Conservation (phyloP, 2,113 vertebrate species). For the Anhinga anhinga region DNA sequence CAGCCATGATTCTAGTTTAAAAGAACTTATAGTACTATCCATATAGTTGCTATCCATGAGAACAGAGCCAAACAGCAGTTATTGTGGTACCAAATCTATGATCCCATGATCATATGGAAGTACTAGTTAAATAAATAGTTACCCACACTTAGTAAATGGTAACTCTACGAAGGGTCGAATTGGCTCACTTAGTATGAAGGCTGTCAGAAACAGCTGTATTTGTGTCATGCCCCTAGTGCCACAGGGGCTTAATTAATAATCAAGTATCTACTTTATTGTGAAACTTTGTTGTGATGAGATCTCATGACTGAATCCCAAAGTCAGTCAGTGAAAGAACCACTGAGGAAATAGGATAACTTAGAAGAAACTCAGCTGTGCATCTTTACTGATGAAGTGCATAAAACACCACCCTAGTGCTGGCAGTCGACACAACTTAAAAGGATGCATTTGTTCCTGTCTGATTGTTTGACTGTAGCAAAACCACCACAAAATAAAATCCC, state of each 20-base stretch:
- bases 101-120: not conserved
- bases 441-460: not conserved
- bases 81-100: not conserved
- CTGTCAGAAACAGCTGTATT: not conserved
- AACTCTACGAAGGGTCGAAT: not conserved
- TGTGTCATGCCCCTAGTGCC: not conserved
- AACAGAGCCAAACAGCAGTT: not conserved
- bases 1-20: not conserved
- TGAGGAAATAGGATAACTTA: not conserved
- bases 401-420: not conserved
- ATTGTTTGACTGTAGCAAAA: not conserved
- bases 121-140: not conserved
- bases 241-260: not conserved
- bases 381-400: not conserved
- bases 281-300: not conserved
- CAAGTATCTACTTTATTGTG: not conserved
- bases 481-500: not conserved
- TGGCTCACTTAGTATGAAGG: not conserved
- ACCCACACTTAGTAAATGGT: not conserved
- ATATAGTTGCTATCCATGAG: not conserved
- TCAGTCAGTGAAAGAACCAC: not conserved
- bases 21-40: not conserved
- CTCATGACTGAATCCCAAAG: not conserved
- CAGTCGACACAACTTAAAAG: not conserved
- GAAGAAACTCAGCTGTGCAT: not conserved